Conservation (phyloP, 2,888 invertebrate species). For the Amaurobius ferox region DNA sequence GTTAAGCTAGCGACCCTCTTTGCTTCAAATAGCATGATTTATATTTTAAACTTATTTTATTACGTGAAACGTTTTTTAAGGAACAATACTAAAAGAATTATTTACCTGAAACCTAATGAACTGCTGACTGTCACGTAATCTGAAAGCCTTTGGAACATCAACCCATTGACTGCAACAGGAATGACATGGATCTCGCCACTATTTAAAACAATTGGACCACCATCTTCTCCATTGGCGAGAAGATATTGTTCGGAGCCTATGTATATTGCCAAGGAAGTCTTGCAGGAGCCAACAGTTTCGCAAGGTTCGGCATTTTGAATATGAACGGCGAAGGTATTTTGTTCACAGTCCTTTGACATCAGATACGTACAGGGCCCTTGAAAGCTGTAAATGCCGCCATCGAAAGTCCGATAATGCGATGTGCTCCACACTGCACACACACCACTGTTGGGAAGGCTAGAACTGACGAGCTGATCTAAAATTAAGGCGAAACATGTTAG, state of each 20-base stretch:
- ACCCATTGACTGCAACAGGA: constrained; percentile 85
- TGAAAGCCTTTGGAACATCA: constrained; percentile 85
- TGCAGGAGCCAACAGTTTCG: constrained; percentile 79
- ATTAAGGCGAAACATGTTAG: no score
- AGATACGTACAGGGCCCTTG: constrained; percentile 85
- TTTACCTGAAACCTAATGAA: constrained; percentile 79
- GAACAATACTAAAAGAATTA: no score
- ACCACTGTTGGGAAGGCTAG: constrained; percentile 77
- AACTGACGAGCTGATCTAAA: constrained; percentile 7
- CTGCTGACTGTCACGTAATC: constrained; percentile 84
- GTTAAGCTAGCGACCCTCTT: no score
- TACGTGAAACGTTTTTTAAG: no score
- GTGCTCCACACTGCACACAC: constrained; percentile 89
- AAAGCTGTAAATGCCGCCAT: constrained; percentile 86
- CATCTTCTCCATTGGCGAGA: constrained; percentile 75
- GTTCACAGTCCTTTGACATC: constrained; percentile 83
- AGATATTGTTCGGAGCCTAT: constrained; percentile 84
- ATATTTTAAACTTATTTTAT: no score
- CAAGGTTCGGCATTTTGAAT: constrained; percentile 81
- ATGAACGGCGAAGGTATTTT: constrained; percentile 84
- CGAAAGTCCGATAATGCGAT: constrained; percentile 89
- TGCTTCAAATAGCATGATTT: no score
- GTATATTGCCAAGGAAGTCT: constrained; percentile 82
- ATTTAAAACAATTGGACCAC: constrained; percentile 81
- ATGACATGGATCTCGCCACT: constrained; percentile 82